phyloP scores from a whole-genome alignment of 2,113 vertebrate species.

The Psammodynastes pulverulentus region DNA sequence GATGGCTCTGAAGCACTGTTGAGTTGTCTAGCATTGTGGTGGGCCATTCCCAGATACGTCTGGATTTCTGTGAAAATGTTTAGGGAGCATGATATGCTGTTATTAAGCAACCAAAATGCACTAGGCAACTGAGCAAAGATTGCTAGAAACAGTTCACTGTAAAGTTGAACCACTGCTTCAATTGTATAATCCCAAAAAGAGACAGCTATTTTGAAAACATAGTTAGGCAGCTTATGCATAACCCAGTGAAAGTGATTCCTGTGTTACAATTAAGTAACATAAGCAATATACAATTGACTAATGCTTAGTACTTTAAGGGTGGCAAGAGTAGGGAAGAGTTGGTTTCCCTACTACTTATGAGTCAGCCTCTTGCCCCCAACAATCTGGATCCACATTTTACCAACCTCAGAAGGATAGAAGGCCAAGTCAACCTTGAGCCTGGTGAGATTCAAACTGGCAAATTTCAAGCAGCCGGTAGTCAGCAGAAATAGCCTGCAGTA shows the following conservation, averaged over 20 bases:
- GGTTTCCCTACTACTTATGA: not conserved
- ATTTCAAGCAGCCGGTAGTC: no score
- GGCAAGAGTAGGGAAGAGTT: no score
- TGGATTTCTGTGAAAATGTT: slow-evolving; percentile 18
- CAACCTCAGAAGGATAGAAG: no score
- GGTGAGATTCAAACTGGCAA: no score
- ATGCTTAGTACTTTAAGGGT: not conserved
- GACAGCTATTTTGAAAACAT: not conserved
- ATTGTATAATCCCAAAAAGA: not conserved
- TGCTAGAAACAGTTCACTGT: not conserved
- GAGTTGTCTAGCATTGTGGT: slow-evolving; percentile 11
- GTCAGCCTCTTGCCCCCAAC: no score
- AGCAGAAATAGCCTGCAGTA: no score
- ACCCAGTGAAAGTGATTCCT: not conserved
- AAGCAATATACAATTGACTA: not conserved
- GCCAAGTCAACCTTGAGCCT: no score
- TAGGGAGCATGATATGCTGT: slow-evolving; percentile 15
- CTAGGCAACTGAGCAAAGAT: slow-evolving; percentile 5
- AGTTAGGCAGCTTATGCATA: not conserved
- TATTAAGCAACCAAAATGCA: slow-evolving; percentile 14
- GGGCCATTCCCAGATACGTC: slow-evolving; percentile 4
- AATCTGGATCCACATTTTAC: no score
- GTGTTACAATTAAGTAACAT: not conserved
- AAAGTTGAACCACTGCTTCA: not conserved
- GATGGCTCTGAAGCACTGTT: not conserved